Percentiles rank a stretch among this genome's conserved stretches.
Evolutionary conservation across 2,113 vertebrate genomes (phyloP).

Genomic region (Suncus etruscus): DNA sequence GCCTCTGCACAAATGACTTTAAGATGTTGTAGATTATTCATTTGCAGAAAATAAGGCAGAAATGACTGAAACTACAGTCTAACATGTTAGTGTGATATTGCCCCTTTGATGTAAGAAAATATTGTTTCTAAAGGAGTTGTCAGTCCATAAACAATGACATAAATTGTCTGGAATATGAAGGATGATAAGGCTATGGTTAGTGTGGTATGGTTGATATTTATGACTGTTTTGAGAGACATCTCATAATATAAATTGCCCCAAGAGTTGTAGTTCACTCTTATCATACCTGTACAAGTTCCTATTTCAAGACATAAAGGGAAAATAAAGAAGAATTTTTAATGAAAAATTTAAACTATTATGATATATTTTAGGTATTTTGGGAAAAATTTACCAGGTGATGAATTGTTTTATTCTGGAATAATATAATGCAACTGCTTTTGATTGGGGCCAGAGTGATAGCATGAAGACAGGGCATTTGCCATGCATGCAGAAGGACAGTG

Average conservation of each 20-base stretch:
- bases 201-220: conserved; percentile 58
- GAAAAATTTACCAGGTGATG: conserved; percentile 39
- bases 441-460: conserved; percentile 6
- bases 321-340: conserved; percentile 50
- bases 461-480: too few species aligned
- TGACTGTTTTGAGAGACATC: conserved; percentile 53
- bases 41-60: conserved; percentile 51
- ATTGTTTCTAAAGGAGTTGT: conserved; percentile 56
- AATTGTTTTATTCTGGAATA: conserved; percentile 58
- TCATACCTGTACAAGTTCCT: not conserved
- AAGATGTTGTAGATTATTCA: not conserved
- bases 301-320: conserved; percentile 12
- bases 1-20: conserved; percentile 1
- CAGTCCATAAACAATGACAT: conserved; percentile 47
- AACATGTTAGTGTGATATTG: conserved; percentile 55
- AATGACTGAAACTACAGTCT: conserved; percentile 58
- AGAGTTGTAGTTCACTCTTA: conserved; percentile 44
- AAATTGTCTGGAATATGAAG: conserved; percentile 53
- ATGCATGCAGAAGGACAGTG: too few species aligned
- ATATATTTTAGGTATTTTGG: conserved; percentile 56
- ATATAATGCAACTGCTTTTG: conserved; percentile 51
- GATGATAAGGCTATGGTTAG: conserved; percentile 32
- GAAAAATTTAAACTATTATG: conserved; percentile 51
- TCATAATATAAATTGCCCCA: conserved; percentile 58
- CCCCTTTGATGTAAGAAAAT: conserved; percentile 65